Base-by-base conservation (phyloP, 1,140 invertebrate species). In the Calliphora vicina region DNA sequence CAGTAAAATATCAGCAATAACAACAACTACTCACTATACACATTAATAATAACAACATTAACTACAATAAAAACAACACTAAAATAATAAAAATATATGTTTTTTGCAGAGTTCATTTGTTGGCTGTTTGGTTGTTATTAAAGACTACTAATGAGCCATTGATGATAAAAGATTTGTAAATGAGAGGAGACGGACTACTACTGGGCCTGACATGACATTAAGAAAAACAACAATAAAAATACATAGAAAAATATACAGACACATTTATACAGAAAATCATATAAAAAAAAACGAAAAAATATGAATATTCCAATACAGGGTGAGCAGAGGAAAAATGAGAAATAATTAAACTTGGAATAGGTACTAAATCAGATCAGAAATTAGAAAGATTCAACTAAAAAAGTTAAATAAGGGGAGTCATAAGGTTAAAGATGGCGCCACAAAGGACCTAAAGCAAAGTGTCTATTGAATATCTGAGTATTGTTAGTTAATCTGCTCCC, bases 61-160 rank as follows among this genome's bases (percentile, higher is more conserved):
- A 35, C 35, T 35, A 35, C 35, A 35, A 35, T 6, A 35, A 35
- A 5, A 35, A 35, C 10, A 35, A 35, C n/a, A 35, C 35, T 8
- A 2, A 8, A 35, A 35, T 35, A 35, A 35, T 35, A 35, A 35
- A 4, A 35, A 35, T 35, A 35, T 35, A 35, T 35, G n/a, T 25
- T 25, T 67, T 67, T 25, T 67, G 61, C 61, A 67, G 20, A 23
- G 50, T 57, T 57, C 50, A 57, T 57, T 57, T 57, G n/a, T 57
- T 57, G 6, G 50, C n/a, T 57, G 50, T 57, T 57, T 50, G 45
- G 1, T 25, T 67, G 2, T 43, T 42, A 78, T 78, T 78, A 15
- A 78, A 78, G 74, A 78, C 73, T 76, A 76, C 73, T 76, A 76
- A 76, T 42, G 73, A 76, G 73, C 73, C 74, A 78, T 78, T 78